Conservation (phyloP, 92 coral and sea anemone species). For the Epizoanthus rinbou region DNA sequence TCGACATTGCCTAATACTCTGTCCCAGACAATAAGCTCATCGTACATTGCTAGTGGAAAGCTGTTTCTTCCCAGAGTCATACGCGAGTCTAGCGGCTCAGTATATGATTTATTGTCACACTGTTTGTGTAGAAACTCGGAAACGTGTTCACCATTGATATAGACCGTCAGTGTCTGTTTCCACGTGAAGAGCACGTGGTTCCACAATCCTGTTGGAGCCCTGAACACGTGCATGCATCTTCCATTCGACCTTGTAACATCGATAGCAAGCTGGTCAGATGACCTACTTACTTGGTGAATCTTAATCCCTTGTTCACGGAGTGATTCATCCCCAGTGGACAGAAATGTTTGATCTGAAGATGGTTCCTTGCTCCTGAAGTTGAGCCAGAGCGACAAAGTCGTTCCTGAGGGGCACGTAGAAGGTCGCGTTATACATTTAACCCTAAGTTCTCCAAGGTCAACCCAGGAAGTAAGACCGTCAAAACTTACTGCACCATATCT, state of each 20-base stretch:
- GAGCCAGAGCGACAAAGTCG: constrained; percentile 11
- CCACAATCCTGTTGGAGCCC: constrained; percentile 20
- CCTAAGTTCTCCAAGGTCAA: constrained; percentile 9
- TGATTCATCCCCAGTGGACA: not conserved
- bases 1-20: not conserved
- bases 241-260: not conserved
- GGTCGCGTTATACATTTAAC: constrained; percentile 10
- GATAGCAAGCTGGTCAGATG: constrained; percentile 4
- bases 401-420: not conserved
- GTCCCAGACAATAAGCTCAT: constrained; percentile 9
- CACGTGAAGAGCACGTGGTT: constrained; percentile 23
- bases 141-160: not conserved
- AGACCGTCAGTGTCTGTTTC: not conserved
- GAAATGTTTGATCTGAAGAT: not conserved
- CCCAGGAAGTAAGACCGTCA: not conserved
- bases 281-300: not conserved
- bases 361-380: not conserved
- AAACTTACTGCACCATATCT: not conserved
- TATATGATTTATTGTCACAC: not conserved
- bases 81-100: not conserved
- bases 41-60: constrained; percentile 3
- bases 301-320: not conserved
- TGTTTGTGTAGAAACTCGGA: not conserved
- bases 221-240: constrained; percentile 15
- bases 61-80: constrained; percentile 9